phyloP scores from a whole-genome alignment of 1,140 invertebrate species.

The Drosophila ercepeae region DNA sequence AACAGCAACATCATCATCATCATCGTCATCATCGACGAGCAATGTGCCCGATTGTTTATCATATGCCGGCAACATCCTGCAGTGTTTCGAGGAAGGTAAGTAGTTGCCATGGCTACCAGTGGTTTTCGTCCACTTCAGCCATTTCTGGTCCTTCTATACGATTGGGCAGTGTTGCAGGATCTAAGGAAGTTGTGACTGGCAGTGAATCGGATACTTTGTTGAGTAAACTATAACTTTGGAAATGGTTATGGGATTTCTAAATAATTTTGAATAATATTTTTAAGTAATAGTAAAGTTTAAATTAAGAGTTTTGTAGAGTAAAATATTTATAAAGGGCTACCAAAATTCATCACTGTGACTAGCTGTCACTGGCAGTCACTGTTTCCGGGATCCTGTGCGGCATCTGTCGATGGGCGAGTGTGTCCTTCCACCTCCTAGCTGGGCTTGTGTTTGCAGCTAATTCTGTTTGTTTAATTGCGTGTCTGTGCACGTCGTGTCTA shows the following conservation, averaged over 20 bases:
- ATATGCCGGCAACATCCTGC: slow-evolving; percentile 92
- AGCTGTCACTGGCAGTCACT: slow-evolving; percentile 4
- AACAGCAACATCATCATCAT: slow-evolving; percentile 28
- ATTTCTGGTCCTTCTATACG: not conserved
- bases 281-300: too few species aligned
- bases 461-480: slow-evolving; percentile 69
- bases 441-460: slow-evolving; percentile 60
- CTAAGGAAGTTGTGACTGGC: slow-evolving; percentile 15
- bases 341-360: not conserved
- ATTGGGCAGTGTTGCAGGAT: slow-evolving; percentile 6
- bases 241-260: not conserved
- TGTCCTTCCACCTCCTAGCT: slow-evolving; percentile 6
- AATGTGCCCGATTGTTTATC: slow-evolving; percentile 87
- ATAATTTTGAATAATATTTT: not conserved
- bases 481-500: slow-evolving; percentile 55
- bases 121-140: slow-evolving; percentile 8
- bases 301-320: too few species aligned
- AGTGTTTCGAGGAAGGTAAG: slow-evolving; percentile 93
- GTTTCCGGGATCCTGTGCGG: slow-evolving; percentile 7
- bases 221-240: not conserved
- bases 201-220: slow-evolving; percentile 6
- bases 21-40: slow-evolving; percentile 28
- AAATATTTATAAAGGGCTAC: too few species aligned
- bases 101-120: slow-evolving; percentile 19
- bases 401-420: slow-evolving; percentile 7